A percentile compares a stretch with the other conserved stretches of the same genome.
Evolutionary conservation across 2,797 vertebrate species (phyloP).

Genomic region (Buphagus erythrorhynchus): DNA sequence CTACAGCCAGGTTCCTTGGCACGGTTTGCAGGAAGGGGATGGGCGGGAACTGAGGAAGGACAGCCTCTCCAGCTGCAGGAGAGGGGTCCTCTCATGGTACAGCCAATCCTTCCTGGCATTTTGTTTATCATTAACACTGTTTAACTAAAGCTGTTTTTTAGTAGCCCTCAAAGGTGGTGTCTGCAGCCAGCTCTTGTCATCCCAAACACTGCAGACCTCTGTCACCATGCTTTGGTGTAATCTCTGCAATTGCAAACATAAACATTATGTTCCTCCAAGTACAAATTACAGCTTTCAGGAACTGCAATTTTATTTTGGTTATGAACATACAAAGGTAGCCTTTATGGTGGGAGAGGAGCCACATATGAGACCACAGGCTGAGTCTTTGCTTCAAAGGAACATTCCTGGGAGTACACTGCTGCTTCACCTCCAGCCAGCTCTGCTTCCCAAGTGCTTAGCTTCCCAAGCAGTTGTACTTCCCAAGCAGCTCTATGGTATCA

Average conservation of each 20-base stretch:
- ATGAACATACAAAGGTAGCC: slow-evolving; percentile 7
- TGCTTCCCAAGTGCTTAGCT: background rate
- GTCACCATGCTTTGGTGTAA: background rate
- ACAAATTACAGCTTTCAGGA: slow-evolving; percentile 6
- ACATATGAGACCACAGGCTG: background rate
- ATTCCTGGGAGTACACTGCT: background rate
- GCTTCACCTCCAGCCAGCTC: background rate
- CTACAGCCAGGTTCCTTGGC: background rate
- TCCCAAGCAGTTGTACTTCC: background rate
- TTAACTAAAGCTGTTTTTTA: background rate
- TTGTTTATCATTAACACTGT: background rate
- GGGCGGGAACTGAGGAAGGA: background rate
- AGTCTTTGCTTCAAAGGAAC: background rate
- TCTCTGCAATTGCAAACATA: background rate
- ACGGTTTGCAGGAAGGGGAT: background rate
- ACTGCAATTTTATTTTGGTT: slow-evolving; percentile 35
- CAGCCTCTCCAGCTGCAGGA: background rate
- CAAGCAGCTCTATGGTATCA: background rate
- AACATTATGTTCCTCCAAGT: background rate
- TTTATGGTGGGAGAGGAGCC: background rate
- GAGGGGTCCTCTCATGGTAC: background rate
- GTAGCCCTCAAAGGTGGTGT: background rate
- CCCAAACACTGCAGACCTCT: slow-evolving; percentile 14
- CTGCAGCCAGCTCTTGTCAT: background rate
- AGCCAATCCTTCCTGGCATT: background rate